Percentiles rank a stretch among this genome's conserved stretches.
Evolutionary conservation across 2,797 vertebrate species (phyloP).

Genomic region (Squalus acanthias): DNA sequence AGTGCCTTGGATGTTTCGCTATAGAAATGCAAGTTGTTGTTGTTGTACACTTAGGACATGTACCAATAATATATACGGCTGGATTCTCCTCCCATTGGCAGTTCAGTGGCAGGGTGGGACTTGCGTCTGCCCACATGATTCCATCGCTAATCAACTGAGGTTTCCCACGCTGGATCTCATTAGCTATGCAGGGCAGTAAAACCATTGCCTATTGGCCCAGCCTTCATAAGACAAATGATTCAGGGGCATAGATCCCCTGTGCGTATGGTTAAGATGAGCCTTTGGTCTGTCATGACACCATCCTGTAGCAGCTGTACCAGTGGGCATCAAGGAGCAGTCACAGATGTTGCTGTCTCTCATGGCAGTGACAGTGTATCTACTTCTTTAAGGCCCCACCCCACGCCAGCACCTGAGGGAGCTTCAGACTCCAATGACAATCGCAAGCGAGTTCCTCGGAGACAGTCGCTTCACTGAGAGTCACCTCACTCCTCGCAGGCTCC

Average conservation of each 20-base stretch:
- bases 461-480: neutral
- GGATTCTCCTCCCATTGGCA: neutral
- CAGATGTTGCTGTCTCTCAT: neutral
- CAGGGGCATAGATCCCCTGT: neutral
- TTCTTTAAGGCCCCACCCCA: neutral
- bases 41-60: neutral
- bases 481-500: neutral
- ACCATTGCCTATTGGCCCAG: neutral
- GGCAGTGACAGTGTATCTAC: neutral
- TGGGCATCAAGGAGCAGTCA: neutral
- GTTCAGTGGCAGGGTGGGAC: neutral
- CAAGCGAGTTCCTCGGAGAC: neutral
- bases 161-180: neutral
- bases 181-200: neutral
- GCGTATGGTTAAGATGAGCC: neutral
- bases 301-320: neutral
- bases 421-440: neutral
- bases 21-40: no score
- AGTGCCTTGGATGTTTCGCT: no score
- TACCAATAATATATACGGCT: no score
- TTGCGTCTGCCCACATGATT: neutral
- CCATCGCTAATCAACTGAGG: neutral
- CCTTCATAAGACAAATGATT: neutral
- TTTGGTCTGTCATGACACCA: neutral
- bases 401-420: neutral